These are phyloP conservation scores for Ypsolopha scabrella DNA, from an alignment of 2,888 invertebrate genomes.

Conservation along the genomic window DNA sequence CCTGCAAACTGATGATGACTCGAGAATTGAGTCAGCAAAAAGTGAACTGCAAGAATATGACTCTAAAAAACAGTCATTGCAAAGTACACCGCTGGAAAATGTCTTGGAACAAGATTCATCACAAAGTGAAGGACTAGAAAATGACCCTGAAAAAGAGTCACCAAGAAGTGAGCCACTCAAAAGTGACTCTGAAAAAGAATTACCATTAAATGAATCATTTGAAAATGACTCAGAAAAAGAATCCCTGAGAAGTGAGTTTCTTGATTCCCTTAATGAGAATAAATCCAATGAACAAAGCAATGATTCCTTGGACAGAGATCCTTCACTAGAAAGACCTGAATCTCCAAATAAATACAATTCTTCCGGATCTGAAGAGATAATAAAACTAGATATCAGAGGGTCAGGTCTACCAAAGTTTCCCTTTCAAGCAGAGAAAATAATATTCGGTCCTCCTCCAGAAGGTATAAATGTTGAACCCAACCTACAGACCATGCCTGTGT, in stretches of 20 bases:
- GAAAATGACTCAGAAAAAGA: conserved; percentile 17
- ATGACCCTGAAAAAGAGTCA: no score
- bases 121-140: no score
- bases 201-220: no score
- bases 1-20: no score
- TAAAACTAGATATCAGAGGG: conserved; percentile 61
- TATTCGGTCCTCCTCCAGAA: conserved; percentile 57
- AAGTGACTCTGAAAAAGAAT: no score
- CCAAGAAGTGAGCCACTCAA: no score
- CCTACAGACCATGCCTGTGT: conserved; percentile 38
- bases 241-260: conserved; percentile 41
- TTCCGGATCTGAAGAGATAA: conserved; percentile 59
- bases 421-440: conserved; percentile 45
- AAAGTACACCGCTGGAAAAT: no score
- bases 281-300: conserved; percentile 5
- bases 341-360: neutral
- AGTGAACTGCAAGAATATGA: no score
- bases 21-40: no score
- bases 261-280: conserved; percentile 51
- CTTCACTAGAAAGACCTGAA: neutral
- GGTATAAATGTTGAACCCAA: conserved; percentile 35
- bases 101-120: no score
- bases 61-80: no score
- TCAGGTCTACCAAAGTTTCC: conserved; percentile 44
- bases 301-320: neutral